Evolutionary conservation across 2,797 vertebrate genomes (phyloP).

Genomic region (Gallirallus australis): DNA sequence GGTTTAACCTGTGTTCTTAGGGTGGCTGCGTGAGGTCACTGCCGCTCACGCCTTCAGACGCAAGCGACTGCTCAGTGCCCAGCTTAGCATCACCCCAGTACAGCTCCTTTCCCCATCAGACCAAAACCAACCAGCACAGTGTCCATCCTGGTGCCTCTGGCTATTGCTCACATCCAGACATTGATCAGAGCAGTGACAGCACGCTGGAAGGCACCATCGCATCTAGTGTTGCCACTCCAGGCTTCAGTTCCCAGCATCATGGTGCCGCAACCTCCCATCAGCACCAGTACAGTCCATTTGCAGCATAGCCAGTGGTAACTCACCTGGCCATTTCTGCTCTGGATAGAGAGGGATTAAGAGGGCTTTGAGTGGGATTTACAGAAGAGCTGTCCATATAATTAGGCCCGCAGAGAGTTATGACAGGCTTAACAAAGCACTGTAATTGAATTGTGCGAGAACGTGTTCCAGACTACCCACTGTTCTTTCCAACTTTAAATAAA

Average conservation of each 20-base stretch:
- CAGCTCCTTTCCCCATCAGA: background rate
- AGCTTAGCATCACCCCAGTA: background rate
- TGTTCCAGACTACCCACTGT: slow-evolving; percentile 30
- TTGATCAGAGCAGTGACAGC: background rate
- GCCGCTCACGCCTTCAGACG: background rate
- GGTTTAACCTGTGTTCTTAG: background rate
- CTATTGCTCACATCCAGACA: background rate
- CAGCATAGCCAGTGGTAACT: background rate
- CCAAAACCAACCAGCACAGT: background rate
- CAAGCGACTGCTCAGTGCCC: background rate
- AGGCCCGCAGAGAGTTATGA: slow-evolving; percentile 44
- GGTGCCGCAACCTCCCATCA: background rate
- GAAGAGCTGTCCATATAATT: slow-evolving; percentile 30
- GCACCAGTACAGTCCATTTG: background rate
- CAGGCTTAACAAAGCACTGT: background rate
- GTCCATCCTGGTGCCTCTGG: background rate
- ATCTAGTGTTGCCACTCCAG: background rate
- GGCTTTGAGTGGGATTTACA: slow-evolving; percentile 19
- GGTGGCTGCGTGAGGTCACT: background rate
- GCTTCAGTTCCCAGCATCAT: background rate
- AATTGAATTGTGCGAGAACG: background rate
- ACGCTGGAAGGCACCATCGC: background rate
- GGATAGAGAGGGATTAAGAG: background rate
- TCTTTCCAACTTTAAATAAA: slow-evolving; percentile 13
- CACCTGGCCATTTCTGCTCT: background rate